Evolutionary conservation across 2,888 invertebrate genomes (phyloP).

Genomic region (Hylaea fasciaria): DNA sequence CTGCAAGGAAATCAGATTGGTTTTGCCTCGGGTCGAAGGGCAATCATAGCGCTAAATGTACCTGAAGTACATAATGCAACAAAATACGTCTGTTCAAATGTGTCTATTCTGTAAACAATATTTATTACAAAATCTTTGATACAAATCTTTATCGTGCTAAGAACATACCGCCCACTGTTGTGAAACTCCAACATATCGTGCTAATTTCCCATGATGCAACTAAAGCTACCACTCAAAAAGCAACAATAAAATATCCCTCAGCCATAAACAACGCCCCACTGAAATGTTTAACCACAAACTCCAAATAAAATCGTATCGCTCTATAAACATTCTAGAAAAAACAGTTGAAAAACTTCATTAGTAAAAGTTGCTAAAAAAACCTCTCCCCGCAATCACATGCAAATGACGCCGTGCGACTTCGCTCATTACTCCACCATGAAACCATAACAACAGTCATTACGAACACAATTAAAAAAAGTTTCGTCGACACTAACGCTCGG

Average conservation of each 20-base stretch:
- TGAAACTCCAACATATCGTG: conserved; percentile 42
- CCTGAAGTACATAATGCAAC: too few relatives aligned
- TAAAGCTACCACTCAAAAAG: conserved; percentile 66
- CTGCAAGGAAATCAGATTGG: conserved; percentile 7
- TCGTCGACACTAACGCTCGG: conserved; percentile 70
- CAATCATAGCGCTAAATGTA: background rate
- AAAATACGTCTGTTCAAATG: too few relatives aligned
- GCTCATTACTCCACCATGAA: conserved; percentile 80
- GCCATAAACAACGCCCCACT: conserved; percentile 74
- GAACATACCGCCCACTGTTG: conserved; percentile 16
- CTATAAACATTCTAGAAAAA: conserved; percentile 73
- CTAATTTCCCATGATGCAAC: conserved; percentile 57
- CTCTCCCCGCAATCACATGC: conserved; percentile 77
- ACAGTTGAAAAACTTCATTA: conserved; percentile 73
- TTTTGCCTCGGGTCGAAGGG: conserved; percentile 1
- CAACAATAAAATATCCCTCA: conserved; percentile 73
- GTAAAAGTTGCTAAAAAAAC: conserved; percentile 75
- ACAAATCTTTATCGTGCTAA: conserved; percentile 8
- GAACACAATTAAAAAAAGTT: conserved; percentile 81
- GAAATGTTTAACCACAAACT: conserved; percentile 82
- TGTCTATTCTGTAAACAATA: too few relatives aligned
- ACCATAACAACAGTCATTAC: conserved; percentile 83
- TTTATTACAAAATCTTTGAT: too few relatives aligned
- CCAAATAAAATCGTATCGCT: conserved; percentile 75
- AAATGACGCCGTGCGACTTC: conserved; percentile 76